These are phyloP conservation scores for Diplazon laetatorius DNA, from an alignment of 2,888 invertebrate genomes.

Conservation along the genomic window DNA sequence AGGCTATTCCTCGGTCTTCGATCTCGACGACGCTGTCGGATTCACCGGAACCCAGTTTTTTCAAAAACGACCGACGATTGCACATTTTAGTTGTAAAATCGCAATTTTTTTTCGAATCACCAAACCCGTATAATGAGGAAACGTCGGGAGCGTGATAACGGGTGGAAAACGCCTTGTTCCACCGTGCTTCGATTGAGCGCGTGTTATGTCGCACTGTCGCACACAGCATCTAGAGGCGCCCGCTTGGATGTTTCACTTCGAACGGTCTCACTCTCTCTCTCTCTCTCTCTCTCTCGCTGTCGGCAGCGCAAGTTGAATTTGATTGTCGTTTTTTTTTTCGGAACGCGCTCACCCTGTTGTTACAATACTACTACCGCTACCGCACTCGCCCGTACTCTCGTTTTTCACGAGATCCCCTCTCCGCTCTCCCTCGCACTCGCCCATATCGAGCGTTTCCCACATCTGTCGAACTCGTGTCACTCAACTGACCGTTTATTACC, in stretches of 20 bases:
- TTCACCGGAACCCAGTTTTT: not conserved
- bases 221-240: constrained; percentile 16
- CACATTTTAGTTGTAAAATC: not conserved
- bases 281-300: constrained; percentile 58
- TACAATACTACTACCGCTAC: too few species aligned
- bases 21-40: constrained; percentile 28
- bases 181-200: constrained; percentile 52
- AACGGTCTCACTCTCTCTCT: too few species aligned
- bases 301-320: constrained; percentile 26
- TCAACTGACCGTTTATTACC: constrained; percentile 19
- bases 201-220: constrained; percentile 42
- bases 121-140: constrained; percentile 18
- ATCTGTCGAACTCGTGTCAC: constrained; percentile 26
- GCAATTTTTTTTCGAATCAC: constrained; percentile 35
- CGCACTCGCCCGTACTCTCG: constrained; percentile 16
- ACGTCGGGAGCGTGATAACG: constrained; percentile 24
- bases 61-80: not conserved
- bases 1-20: constrained; percentile 20
- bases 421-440: constrained; percentile 25
- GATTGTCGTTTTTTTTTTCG: constrained; percentile 34
- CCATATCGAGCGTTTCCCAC: constrained; percentile 45
- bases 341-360: not conserved
- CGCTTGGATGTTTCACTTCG: not conserved
- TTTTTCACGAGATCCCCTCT: constrained; percentile 32
- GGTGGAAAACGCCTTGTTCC: constrained; percentile 66